Percentiles rank a stretch among this genome's conserved stretches.
Evolutionary conservation across 64 coral and sea anemone species (phyloP).

Genomic region (Montipora foliosa): DNA sequence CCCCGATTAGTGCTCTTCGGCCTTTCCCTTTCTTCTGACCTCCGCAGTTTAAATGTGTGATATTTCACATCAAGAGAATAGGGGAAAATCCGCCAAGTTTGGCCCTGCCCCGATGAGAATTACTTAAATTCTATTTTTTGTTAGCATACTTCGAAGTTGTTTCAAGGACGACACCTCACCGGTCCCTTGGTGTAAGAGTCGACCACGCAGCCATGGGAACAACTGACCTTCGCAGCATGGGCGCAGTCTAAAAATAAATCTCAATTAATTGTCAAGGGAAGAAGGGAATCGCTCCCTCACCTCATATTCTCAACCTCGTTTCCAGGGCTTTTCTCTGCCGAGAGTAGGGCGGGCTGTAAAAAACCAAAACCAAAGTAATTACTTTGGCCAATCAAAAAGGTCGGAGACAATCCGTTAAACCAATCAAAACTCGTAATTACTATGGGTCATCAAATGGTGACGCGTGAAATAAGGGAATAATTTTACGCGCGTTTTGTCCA

Average conservation of each 20-base stretch:
- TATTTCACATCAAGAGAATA: background rate
- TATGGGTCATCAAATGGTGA: no score
- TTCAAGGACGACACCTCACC: background rate
- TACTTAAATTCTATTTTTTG: background rate
- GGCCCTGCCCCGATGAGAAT: background rate
- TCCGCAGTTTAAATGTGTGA: background rate
- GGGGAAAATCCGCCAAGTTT: background rate
- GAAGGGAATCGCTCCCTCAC: background rate
- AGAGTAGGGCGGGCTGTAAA: background rate
- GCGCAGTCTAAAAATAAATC: background rate
- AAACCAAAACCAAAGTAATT: no score
- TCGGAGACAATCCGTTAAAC: background rate
- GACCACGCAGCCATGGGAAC: background rate
- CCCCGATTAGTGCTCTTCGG: no score
- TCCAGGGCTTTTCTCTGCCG: no score
- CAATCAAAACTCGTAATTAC: no score
- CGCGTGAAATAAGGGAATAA: no score
- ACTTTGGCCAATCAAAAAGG: no score
- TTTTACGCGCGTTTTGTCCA: no score
- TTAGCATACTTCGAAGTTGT: background rate
- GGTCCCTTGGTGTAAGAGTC: background rate
- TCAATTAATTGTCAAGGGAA: background rate
- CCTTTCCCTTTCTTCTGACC: background rate
- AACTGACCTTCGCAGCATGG: background rate
- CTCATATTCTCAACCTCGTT: slow-evolving; percentile 1